Percentiles rank a stretch among this genome's conserved stretches.
Conservation (phyloP, 2,113 vertebrate species). For the Clarias magur region DNA sequence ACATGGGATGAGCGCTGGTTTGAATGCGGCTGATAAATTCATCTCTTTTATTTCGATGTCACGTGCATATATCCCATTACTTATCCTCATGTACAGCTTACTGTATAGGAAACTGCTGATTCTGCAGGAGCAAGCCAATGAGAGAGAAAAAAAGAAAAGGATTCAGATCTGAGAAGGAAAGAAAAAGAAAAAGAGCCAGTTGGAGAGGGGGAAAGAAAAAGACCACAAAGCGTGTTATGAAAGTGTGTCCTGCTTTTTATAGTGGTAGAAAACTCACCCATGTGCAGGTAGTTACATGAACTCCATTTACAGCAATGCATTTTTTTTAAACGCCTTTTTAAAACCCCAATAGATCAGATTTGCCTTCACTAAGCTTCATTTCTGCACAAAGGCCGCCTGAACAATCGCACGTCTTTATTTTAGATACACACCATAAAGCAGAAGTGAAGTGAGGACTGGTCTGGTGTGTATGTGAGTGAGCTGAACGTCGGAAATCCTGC, state of each 20-base stretch:
- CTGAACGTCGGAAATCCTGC: no score
- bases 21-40: neutral
- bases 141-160: no score
- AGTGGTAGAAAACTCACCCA: neutral
- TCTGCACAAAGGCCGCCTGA: neutral
- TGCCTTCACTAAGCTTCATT: neutral
- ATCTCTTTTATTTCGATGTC: neutral
- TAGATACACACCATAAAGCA: neutral
- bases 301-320: neutral
- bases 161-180: no score
- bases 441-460: neutral
- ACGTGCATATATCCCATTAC: neutral
- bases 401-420: neutral
- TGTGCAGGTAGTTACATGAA: neutral
- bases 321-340: no score
- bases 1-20: neutral
- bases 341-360: neutral
- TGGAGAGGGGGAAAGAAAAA: neutral
- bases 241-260: neutral
- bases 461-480: no score
- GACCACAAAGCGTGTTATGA: neutral
- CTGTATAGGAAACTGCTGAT: no score
- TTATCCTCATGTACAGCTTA: neutral
- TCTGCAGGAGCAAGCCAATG: no score
- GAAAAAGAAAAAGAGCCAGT: neutral